Base-by-base conservation (phyloP, 2,797 vertebrate species). In the Rhinogobio ventralis region DNA sequence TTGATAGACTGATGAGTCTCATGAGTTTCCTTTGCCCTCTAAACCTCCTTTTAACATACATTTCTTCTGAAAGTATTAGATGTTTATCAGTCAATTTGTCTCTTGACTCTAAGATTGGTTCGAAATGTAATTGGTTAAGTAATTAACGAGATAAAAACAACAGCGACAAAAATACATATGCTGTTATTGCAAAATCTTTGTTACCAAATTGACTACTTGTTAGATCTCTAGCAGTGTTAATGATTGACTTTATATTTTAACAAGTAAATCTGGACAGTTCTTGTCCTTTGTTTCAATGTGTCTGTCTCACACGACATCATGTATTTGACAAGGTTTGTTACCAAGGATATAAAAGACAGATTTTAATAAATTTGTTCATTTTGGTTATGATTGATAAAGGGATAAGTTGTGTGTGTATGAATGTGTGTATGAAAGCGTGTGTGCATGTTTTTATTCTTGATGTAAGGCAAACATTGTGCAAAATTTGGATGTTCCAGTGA, bases 401-500 rank as follows among this genome's bases (percentile, higher is more conserved):
- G 93, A 92, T 93, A 79, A 39, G 42, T 76, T 86, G 39, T 82
- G 83, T 83, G 75, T 81, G 51, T 53, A 36, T 36, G 68, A 30
- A 30, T 74, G 36, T 30, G 66, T 51, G 39, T 79, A 28, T 53
- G 84, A 25, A 69, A 5, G 60, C 23, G 77, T 36, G 46, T 79
- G 51, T 53, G 42, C 46, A 75, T 62, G 82, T 42, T 73, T 45
- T 84, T 30, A 66, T 60, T 76, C 66, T 68, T 79, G 23, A 78
- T 36, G 19, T 72, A 77, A 62, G 82, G 83, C 74, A 82, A 77
- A 88, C 82, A 39, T 88, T 90, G 91, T 93, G 88, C 91, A 92
- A n/a, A 82, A 92, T 82, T 84, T 90, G 92, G 87, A 78, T 91
- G 88, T 92, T 93, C 90, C 86, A 90, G 92, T 93, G 92, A 86